phyloP scores from a whole-genome alignment of 2,888 invertebrate genomes.

The Dryobota labecula region DNA sequence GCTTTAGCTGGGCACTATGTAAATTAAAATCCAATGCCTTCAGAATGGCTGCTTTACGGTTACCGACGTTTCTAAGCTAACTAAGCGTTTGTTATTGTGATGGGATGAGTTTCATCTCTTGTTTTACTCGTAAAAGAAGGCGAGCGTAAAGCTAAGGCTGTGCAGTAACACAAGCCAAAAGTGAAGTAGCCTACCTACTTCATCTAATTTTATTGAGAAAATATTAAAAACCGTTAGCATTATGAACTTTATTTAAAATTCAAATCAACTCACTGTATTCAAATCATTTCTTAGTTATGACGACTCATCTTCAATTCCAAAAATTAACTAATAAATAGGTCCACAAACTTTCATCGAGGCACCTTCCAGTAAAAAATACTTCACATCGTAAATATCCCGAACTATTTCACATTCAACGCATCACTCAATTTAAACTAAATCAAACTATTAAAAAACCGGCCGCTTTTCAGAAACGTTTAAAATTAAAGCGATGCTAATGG shows the following conservation, averaged over 20 bases:
- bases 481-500: conserved; percentile 70
- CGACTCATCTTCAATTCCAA: background rate
- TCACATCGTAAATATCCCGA: conserved; percentile 40
- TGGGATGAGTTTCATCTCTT: background rate
- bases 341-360: background rate
- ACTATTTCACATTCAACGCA: conserved; percentile 69
- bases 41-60: background rate
- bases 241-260: background rate
- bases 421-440: conserved; percentile 71
- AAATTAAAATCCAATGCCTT: conserved; percentile 3
- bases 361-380: conserved; percentile 21
- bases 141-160: background rate
- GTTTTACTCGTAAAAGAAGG: background rate
- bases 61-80: background rate
- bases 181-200: no score
- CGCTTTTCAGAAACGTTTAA: conserved; percentile 66
- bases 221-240: no score
- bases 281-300: no score
- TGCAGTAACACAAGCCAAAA: background rate
- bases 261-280: background rate
- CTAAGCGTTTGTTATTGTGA: background rate
- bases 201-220: no score
- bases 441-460: conserved; percentile 69
- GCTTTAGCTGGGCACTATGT: background rate
- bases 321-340: background rate